Base-by-base conservation (phyloP, 2,888 invertebrate species). In the Ormyrus pomaceus region DNA sequence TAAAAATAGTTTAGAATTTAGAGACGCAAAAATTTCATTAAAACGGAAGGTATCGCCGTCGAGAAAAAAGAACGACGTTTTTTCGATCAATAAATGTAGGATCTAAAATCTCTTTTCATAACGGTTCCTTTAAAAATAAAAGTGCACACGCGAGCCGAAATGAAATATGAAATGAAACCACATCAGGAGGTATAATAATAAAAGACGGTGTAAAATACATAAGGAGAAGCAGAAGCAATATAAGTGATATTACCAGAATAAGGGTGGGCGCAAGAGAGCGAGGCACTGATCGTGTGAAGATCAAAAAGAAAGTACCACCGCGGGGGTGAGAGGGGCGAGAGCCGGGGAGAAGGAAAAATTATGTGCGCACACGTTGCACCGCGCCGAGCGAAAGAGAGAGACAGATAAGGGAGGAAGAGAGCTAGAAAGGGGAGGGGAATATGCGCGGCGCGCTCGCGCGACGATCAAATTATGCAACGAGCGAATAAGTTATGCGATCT, bases 291-390 rank as follows among this genome's bases (percentile, higher is more conserved):
- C 59, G 13, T 55, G 11, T 5, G 53, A 75, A 70, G 46, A 77
- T 70, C 48, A 76, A 70, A 70, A 66, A 61, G 56, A 13, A 71
- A 51, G 51, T 34, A 34, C 34, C 34, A 34, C 34, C 51, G 61
- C 7, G 61, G 51, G 34, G 34, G 4, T 4, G 53, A 58, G 62
- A 76, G 13, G 11, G 11, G 6, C 55, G 68, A 59, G 61, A 69
- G 53, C 34, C 10, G 50, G 51, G 34, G 0, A 59, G 34, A 34
- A 56, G 45, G 34, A 62, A 82, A 83, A 86, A 85, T 85, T 86
- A 85, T 84, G 82, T 84, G 83, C 83, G 82, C 81, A 83, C 85
- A 84, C 82, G 84, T 75, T 79, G 75, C 77, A 7, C 3, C 50
- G 46, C 51, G 62, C n/a, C 66, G 59, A 68, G 62, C 7, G 55